Evolutionary conservation across 2,888 invertebrate species (phyloP).

Genomic region (Eupithecia subumbrata): DNA sequence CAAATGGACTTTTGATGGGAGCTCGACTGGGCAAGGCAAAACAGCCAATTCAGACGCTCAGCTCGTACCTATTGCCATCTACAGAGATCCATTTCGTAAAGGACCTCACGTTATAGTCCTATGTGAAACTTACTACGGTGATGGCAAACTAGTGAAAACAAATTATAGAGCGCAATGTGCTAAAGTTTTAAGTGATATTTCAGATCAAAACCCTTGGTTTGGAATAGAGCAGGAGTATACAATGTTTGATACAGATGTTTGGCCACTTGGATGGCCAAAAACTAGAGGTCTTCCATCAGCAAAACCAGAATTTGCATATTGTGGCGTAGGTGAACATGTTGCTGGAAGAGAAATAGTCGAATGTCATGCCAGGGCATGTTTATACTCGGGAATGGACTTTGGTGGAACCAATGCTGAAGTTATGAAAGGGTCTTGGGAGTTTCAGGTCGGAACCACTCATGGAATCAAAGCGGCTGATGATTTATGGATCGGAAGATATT

Average conservation of each 20-base stretch:
- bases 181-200: slow-evolving; percentile 78
- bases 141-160: slow-evolving; percentile 88
- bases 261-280: slow-evolving; percentile 97
- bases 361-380: slow-evolving; percentile 91
- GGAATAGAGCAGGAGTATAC: slow-evolving; percentile 97
- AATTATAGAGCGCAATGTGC: slow-evolving; percentile 90
- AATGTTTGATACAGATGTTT: slow-evolving; percentile 90
- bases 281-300: slow-evolving; percentile 91
- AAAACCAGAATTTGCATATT: slow-evolving; percentile 93
- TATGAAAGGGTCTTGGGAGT: slow-evolving; percentile 98
- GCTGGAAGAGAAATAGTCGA: slow-evolving; percentile 97
- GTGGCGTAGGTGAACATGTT: slow-evolving; percentile 96
- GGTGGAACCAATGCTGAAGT: slow-evolving; percentile 99
- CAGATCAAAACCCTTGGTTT: slow-evolving; percentile 91
- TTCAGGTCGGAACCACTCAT: slow-evolving; percentile 94
- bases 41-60: slow-evolving; percentile 93
- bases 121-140: slow-evolving; percentile 91
- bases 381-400: slow-evolving; percentile 96
- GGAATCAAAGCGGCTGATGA: slow-evolving; percentile 94
- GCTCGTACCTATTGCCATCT: slow-evolving; percentile 94
- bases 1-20: slow-evolving; percentile 96
- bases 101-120: slow-evolving; percentile 94
- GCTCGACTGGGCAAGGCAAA: slow-evolving; percentile 95
- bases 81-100: slow-evolving; percentile 94
- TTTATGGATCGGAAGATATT: slow-evolving; percentile 93